phyloP scores from a whole-genome alignment of 2,797 vertebrate species.

The Taeniopygia guttata region DNA sequence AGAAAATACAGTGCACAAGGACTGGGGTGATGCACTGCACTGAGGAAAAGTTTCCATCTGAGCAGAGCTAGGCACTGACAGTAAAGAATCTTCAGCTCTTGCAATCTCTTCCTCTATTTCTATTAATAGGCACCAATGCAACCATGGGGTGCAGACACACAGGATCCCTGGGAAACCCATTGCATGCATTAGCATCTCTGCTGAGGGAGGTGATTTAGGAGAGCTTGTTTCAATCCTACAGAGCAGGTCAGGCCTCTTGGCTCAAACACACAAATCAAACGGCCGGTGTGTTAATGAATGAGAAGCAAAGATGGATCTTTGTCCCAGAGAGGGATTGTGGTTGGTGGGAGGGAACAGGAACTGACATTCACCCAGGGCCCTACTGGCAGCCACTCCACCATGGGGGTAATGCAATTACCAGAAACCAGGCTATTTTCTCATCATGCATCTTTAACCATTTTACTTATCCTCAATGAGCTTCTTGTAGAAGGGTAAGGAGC shows the following conservation, averaged over 20 bases:
- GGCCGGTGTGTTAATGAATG: neutral
- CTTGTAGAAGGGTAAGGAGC: neutral
- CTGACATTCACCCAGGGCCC: neutral
- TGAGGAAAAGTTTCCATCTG: neutral
- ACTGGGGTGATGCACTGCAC: too few relatives aligned
- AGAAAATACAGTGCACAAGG: neutral
- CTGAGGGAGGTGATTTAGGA: neutral
- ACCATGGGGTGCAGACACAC: rapidly evolving
- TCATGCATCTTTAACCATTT: neutral
- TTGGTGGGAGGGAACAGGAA: neutral
- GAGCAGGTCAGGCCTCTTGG: neutral
- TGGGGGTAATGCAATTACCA: neutral
- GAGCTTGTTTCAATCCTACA: neutral
- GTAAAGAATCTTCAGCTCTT: neutral
- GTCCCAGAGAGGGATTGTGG: neutral
- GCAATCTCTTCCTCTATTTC: neutral
- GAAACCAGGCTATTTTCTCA: neutral
- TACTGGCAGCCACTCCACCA: neutral
- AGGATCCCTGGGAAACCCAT: neutral
- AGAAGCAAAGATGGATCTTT: neutral
- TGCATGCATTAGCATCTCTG: neutral
- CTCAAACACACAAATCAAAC: neutral
- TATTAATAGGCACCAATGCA: neutral
- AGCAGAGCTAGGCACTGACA: neutral
- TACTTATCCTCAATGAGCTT: neutral